Base-by-base conservation (phyloP, 1,140 invertebrate genomes). In the Lanistes nyassanus region DNA sequence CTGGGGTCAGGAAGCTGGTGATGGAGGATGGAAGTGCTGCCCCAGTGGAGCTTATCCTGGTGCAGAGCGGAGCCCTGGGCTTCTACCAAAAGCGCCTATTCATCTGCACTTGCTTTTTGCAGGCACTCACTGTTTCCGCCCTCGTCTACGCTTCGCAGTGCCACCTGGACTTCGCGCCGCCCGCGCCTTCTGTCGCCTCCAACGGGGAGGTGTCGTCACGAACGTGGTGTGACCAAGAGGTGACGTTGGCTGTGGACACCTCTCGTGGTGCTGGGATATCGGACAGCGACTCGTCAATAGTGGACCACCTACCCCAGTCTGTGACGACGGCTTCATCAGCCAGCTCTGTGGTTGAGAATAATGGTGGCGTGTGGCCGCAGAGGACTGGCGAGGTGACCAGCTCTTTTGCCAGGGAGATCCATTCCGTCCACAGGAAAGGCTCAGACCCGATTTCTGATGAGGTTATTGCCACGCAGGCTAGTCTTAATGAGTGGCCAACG, bases 31-130 rank as follows among this genome's bases (percentile, higher is more conserved):
- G 39, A 19, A 79, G 79, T 64, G 75, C 82, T 4, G 74, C 73
- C 34, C 74, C 74, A 13, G 79, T 80, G 62, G 82, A 83, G 64
- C 47, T 23, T 29, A 81, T 83, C 62, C 68, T 83, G 16, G 75
- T 70, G 39, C 75, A 78, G 65, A 79, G 74, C 31, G 73, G 79
- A 29, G 79, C 67, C n/a, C 79, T 83, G 69, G 82, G 82, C 58
- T 81, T 80, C 75, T 83, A 77, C 69, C 82, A 83, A 71, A 83
- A 81, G 37, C 67, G 82, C 36, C 56, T 80, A 2, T 80, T 80
- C 71, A 74, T 81, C 34, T 47, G 77, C 19, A 76, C 77, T 6
- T 75, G 74, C 26, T 68, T 77, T 58, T 56, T 83, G 2, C 82
- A 83, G 58, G 74, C 76, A 42, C 34, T 80, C 6, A 76, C 76